Evolutionary conservation across 2,888 invertebrate genomes (phyloP).

Genomic region (Cremastobaeus sp.): DNA sequence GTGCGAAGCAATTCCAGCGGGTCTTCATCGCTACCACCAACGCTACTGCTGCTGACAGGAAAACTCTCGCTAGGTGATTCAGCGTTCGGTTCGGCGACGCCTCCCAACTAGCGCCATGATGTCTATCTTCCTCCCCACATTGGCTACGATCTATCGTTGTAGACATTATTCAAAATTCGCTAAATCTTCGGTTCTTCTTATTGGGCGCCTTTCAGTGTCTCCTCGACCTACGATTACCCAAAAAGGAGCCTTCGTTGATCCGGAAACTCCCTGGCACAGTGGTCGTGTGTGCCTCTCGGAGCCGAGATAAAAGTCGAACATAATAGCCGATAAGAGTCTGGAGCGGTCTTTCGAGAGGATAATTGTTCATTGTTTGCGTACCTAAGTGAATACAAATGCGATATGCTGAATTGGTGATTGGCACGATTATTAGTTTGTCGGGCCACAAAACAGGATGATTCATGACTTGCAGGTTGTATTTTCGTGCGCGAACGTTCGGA

Average conservation of each 20-base stretch:
- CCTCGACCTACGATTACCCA: no score
- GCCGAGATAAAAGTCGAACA: no score
- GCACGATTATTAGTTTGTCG: constrained; percentile 72
- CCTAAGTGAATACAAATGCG: constrained; percentile 7
- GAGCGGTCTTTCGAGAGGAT: no score
- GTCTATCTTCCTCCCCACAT: constrained; percentile 68
- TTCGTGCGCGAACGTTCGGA: constrained; percentile 69
- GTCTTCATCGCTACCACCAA: constrained; percentile 69
- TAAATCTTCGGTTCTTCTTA: constrained; percentile 25
- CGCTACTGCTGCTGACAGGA: constrained; percentile 77
- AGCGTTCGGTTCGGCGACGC: constrained; percentile 78
- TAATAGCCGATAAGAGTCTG: no score
- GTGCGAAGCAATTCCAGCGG: constrained; percentile 76
- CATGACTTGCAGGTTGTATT: constrained; percentile 75
- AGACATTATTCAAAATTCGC: constrained; percentile 63
- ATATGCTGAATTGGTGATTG: constrained; percentile 71
- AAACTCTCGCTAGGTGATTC: constrained; percentile 78
- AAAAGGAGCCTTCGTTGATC: no score
- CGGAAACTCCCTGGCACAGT: no score
- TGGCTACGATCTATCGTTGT: constrained; percentile 68
- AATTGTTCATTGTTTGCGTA: background rate
- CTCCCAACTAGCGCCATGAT: constrained; percentile 74
- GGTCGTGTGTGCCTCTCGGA: no score
- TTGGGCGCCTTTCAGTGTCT: no score
- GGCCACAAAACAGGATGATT: constrained; percentile 70